Base-by-base conservation (phyloP, 2,797 vertebrate genomes). In the Helostoma temminkii region DNA sequence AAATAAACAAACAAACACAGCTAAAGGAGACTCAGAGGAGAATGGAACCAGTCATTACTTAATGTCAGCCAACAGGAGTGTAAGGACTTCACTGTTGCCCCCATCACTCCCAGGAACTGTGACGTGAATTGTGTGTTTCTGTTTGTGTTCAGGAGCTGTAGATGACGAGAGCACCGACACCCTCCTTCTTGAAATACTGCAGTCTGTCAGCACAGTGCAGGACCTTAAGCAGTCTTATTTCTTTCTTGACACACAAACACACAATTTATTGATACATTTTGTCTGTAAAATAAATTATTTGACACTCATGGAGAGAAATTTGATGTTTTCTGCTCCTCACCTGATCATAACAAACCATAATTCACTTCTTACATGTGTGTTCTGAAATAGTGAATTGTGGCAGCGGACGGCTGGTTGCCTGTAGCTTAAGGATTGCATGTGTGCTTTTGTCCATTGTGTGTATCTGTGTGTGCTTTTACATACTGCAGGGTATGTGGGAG, bases 51-150 rank as follows among this genome's bases (percentile, higher is more conserved):
- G 55, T 50, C 49, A 28, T 69, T 81, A 61, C 47, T 81, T 87
- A 82, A 88, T 72, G 79, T 69, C 68, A 68, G 53, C 72, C 25
- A 50, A 69, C 68, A 80, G 73, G 66, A 87, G 77, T 50, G 47
- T 52, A 32, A 78, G 54, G 37, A 9, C 62, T 68, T 64, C 55
- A 5, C 58, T 37, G 53, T 42, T 55, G 65, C 63, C 47, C 42
- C 32, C 54, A 75, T 80, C 60, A 74, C 48, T 85, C 71, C 57
- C 53, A 28, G 22, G 26, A 65, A 67, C 49, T 66, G 61, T 80
- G 80, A 83, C 30, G 57, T 71, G 16, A 71, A 67, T 6, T 66
- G 45, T 43, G 10, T 43, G 50, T 59, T 43, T 61, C 45, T 63
- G 63, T 71, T 53, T 47, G 71, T 59, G 68, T 77, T 71, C 46